Evolutionary conservation across 2,888 invertebrate species (phyloP).

Genomic region (Agriopis leucophaearia): DNA sequence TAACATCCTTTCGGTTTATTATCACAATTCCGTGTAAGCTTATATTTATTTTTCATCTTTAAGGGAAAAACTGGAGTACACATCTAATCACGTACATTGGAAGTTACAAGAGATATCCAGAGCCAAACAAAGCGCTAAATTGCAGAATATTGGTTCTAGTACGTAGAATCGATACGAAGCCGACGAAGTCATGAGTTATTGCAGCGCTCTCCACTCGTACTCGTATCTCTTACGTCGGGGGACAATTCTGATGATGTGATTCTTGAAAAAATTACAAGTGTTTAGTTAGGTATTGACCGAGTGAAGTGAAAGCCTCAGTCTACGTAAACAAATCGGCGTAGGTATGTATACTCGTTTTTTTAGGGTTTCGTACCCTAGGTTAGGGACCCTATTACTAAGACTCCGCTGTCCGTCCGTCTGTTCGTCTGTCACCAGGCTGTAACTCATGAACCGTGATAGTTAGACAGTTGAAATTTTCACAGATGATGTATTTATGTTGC

Average conservation of each 20-base stretch:
- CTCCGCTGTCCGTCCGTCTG: too few species aligned
- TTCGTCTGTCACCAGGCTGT: too few species aligned
- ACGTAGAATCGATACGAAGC: constrained; percentile 25
- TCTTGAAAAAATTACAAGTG: constrained; percentile 2
- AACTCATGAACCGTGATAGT: too few species aligned
- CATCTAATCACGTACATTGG: background rate
- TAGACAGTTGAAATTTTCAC: too few species aligned
- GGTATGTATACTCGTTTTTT: too few species aligned
- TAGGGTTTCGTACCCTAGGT: too few species aligned
- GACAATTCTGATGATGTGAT: background rate
- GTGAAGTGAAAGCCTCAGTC: background rate
- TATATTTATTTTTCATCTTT: background rate
- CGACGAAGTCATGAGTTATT: constrained; percentile 40
- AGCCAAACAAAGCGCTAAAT: constrained; percentile 34
- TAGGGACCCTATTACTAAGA: too few species aligned
- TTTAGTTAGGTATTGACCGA: background rate
- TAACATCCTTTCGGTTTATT: too few species aligned
- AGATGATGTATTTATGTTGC: too few species aligned
- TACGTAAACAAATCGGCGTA: too few species aligned
- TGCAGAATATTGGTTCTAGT: constrained; percentile 37
- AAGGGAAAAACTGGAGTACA: background rate
- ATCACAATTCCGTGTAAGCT: too few species aligned
- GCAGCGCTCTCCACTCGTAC: constrained; percentile 27
- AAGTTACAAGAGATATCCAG: constrained; percentile 1
- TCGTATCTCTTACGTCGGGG: constrained; percentile 22